Conservation (phyloP, 2,888 invertebrate species). For the Melieria crassipennis region DNA sequence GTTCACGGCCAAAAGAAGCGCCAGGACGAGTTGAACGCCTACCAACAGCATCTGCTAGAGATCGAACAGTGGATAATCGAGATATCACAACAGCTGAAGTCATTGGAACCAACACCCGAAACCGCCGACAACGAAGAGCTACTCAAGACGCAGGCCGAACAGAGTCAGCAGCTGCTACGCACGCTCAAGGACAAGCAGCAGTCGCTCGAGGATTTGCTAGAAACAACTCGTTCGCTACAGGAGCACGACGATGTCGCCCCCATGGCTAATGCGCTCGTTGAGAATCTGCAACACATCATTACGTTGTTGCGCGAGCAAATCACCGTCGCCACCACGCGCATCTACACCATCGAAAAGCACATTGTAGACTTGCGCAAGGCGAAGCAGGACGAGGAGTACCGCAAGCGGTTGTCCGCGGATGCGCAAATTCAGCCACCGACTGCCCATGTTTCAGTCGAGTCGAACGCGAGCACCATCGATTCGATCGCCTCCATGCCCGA, state of each 20-base stretch:
- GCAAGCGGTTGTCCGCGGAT: conserved; percentile 54
- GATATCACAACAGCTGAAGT: conserved; percentile 59
- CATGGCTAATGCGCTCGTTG: conserved; percentile 67
- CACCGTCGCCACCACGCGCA: conserved; percentile 71
- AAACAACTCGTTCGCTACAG: conserved; percentile 67
- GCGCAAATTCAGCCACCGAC: conserved; percentile 51
- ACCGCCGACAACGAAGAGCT: conserved; percentile 66
- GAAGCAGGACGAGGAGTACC: conserved; percentile 53
- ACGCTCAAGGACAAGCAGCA: conserved; percentile 67
- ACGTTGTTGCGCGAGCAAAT: conserved; percentile 72
- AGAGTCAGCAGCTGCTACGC: conserved; percentile 68
- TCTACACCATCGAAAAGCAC: conserved; percentile 67
- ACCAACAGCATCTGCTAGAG: conserved; percentile 68
- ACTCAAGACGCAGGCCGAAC: conserved; percentile 68
- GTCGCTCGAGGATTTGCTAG: conserved; percentile 66
- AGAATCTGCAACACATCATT: conserved; percentile 70
- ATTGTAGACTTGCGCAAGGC: conserved; percentile 54
- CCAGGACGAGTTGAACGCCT: conserved; percentile 68
- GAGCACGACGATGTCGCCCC: conserved; percentile 67
- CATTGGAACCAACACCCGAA: conserved; percentile 51
- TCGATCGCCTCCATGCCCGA: conserved; percentile 76
- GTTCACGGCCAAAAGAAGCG: conserved; percentile 68
- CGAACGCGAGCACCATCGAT: conserved; percentile 70
- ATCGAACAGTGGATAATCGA: conserved; percentile 69
- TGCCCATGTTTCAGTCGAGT: conserved; percentile 57